phyloP scores from a whole-genome alignment of 2,113 vertebrate genomes.

The Proteles cristata region DNA sequence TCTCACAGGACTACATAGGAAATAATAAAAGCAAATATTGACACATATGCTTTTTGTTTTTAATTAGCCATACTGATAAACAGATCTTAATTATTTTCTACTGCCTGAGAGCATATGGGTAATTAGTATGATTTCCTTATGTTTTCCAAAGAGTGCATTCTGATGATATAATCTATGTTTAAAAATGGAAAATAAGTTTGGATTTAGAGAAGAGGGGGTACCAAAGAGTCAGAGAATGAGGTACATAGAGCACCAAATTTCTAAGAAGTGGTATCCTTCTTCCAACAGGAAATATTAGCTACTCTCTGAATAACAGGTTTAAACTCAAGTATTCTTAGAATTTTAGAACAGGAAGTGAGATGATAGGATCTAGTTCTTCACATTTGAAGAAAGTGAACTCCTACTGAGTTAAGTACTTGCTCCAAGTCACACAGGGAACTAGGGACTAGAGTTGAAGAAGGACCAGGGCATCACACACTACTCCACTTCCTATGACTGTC shows the following conservation, averaged over 20 bases:
- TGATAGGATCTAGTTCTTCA: not conserved
- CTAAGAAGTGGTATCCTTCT: not conserved
- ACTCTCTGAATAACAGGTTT: not conserved
- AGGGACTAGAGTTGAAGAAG: not conserved
- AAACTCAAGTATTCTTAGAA: not conserved
- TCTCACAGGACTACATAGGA: not conserved
- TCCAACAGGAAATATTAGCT: not conserved
- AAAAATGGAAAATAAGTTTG: constrained; percentile 41
- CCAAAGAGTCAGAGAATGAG: not conserved
- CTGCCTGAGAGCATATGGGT: constrained; percentile 12
- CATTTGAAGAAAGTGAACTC: not conserved
- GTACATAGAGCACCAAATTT: not conserved
- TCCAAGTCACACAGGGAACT: not conserved
- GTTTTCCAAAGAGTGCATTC: constrained; percentile 55
- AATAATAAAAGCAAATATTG: constrained; percentile 6
- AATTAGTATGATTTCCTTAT: constrained; percentile 57
- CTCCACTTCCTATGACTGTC: not conserved
- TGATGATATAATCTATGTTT: not conserved
- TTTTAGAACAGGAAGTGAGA: not conserved
- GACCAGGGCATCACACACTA: not conserved
- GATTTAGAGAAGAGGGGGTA: not conserved
- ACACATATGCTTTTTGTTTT: constrained; percentile 36
- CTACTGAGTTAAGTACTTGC: not conserved
- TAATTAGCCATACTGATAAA: constrained; percentile 55
- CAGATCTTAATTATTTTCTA: constrained; percentile 66